Percentiles rank a stretch among this genome's conserved stretches.
These are phyloP conservation scores for Fundulus diaphanus DNA, from an alignment of 2,797 vertebrate genomes.

Conservation along the genomic window DNA sequence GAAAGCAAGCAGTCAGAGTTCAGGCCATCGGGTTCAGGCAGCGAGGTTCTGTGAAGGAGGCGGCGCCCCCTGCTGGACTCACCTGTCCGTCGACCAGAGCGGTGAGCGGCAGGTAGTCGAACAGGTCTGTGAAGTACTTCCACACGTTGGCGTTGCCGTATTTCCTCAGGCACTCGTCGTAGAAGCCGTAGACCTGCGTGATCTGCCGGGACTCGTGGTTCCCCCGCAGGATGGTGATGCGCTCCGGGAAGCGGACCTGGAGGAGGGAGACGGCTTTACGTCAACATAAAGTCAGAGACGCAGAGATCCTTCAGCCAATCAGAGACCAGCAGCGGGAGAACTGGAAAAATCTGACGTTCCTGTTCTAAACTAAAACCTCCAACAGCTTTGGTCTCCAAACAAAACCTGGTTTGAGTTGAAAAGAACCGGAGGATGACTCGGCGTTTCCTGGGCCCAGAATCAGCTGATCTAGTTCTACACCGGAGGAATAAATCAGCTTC, in stretches of 20 bases:
- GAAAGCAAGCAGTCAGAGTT: neutral
- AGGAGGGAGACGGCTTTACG: neutral
- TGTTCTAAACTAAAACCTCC: too few relatives aligned
- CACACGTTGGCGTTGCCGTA: slow-evolving; percentile 96
- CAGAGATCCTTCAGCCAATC: too few relatives aligned
- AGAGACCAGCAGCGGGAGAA: too few relatives aligned
- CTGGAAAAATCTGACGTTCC: too few relatives aligned
- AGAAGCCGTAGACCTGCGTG: slow-evolving; percentile 97
- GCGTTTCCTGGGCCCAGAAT: neutral
- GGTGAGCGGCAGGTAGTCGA: slow-evolving; percentile 95
- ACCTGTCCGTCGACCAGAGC: slow-evolving; percentile 96
- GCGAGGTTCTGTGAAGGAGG: neutral
- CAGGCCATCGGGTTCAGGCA: neutral
- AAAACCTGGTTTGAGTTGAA: too few relatives aligned
- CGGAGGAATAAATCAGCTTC: neutral
- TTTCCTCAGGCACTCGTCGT: slow-evolving; percentile 96
- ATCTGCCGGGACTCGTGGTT: slow-evolving; percentile 97
- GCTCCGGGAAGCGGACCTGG: slow-evolving; percentile 94
- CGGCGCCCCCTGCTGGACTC: neutral
- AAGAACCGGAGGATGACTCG: neutral
- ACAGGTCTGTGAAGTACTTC: slow-evolving; percentile 98
- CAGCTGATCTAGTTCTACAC: neutral
- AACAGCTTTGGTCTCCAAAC: too few relatives aligned
- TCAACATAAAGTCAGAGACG: too few relatives aligned
- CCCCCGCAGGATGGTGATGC: slow-evolving; percentile 94